phyloP scores from a whole-genome alignment of 2,888 invertebrate species.

The Tachina lurida region DNA sequence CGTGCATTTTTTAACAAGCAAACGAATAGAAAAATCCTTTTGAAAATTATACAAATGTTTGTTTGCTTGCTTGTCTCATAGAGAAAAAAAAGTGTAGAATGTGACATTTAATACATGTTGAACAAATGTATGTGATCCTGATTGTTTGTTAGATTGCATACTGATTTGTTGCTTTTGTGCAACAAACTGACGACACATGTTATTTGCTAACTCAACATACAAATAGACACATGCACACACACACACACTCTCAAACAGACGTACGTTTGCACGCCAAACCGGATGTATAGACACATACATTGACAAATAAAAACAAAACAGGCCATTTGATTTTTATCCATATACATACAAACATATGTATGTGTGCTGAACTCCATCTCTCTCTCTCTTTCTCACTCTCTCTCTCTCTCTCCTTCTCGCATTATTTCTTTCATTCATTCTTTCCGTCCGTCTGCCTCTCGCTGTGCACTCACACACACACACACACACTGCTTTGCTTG shows the following conservation, averaged over 20 bases:
- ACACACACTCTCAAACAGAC: not conserved
- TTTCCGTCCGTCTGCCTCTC: not conserved
- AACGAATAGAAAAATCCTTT: slow-evolving; percentile 57
- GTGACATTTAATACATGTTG: slow-evolving; percentile 61
- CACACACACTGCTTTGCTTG: not conserved
- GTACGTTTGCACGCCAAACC: not conserved
- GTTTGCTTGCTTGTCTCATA: slow-evolving; percentile 26
- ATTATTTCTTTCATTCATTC: not conserved
- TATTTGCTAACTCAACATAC: slow-evolving; percentile 68
- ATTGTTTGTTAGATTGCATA: slow-evolving; percentile 72
- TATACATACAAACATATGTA: too few relatives aligned
- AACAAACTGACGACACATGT: slow-evolving; percentile 72
- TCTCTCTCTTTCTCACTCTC: too few relatives aligned
- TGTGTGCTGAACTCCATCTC: too few relatives aligned
- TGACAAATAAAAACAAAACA: slow-evolving; percentile 43
- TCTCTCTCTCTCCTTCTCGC: too few relatives aligned
- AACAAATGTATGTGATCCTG: slow-evolving; percentile 55
- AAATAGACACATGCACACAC: slow-evolving; percentile 26
- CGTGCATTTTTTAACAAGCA: slow-evolving; percentile 69
- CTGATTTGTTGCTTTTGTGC: slow-evolving; percentile 72
- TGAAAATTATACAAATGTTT: slow-evolving; percentile 42
- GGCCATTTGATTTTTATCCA: slow-evolving; percentile 54
- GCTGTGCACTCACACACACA: not conserved
- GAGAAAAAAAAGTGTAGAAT: slow-evolving; percentile 19
- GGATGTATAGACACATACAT: slow-evolving; percentile 3